Percentiles rank a stretch among this genome's conserved stretches.
phyloP scores from a whole-genome alignment of 2,113 vertebrate genomes.

The Tragelaphus imberbis region DNA sequence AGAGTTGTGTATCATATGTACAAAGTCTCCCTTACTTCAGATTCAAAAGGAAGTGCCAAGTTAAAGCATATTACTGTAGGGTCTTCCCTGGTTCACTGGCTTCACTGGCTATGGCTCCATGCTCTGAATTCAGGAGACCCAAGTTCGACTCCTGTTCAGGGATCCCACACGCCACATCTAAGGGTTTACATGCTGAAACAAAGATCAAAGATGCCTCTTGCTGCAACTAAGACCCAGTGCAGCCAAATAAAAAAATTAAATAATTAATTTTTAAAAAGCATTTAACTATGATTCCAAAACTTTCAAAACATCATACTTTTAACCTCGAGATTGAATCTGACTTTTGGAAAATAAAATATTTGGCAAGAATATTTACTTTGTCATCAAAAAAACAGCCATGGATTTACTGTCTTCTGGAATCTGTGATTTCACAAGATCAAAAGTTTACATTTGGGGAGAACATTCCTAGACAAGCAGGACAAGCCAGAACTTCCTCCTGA shows the following conservation, averaged over 20 bases:
- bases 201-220: neutral
- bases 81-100: neutral
- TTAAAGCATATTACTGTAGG: neutral
- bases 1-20: rapidly evolving
- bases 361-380: neutral
- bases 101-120: neutral
- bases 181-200: neutral
- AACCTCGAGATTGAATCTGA: neutral
- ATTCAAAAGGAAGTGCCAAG: neutral
- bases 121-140: neutral
- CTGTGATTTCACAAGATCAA: slow-evolving; percentile 81
- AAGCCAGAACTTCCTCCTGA: slow-evolving; percentile 78
- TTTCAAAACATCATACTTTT: neutral
- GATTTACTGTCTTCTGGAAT: slow-evolving; percentile 44
- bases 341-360: neutral
- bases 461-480: slow-evolving; percentile 80
- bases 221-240: neutral
- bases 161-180: neutral
- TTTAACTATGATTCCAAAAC: neutral
- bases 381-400: neutral
- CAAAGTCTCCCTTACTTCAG: too few species aligned
- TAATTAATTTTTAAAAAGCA: neutral
- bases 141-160: neutral
- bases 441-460: slow-evolving; percentile 83
- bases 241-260: neutral